phyloP scores from a whole-genome alignment of 2,113 vertebrate genomes.

The Etheostoma cragini region DNA sequence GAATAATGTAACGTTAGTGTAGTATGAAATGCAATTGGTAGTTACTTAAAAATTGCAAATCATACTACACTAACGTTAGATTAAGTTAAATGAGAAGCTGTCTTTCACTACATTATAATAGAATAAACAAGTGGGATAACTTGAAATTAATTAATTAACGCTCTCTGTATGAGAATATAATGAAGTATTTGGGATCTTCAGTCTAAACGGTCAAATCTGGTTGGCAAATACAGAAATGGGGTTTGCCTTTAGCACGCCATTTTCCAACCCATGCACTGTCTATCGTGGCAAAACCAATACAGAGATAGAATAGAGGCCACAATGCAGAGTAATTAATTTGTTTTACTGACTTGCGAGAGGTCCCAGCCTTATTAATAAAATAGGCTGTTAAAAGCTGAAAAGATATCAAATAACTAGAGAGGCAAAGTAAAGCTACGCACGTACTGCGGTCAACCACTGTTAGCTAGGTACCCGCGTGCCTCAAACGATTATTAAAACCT shows the following conservation, averaged over 20 bases:
- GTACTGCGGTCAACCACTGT: neutral
- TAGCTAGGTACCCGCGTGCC: neutral
- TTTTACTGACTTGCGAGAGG: neutral
- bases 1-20: neutral
- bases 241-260: neutral
- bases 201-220: neutral
- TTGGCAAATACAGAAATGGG: neutral
- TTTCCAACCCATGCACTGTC: neutral
- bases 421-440: neutral
- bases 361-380: neutral
- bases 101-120: too few relatives aligned
- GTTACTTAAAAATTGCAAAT: too few relatives aligned
- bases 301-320: neutral
- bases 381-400: neutral
- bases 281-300: too few relatives aligned
- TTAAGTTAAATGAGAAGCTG: too few relatives aligned
- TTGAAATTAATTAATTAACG: neutral
- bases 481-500: neutral
- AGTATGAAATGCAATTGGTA: neutral
- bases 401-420: neutral
- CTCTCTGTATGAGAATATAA: neutral
- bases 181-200: neutral
- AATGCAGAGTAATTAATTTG: fast-evolving
- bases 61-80: too few relatives aligned
- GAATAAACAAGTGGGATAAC: neutral